phyloP scores from a whole-genome alignment of 2,797 vertebrate genomes.

The Molothrus ater region DNA sequence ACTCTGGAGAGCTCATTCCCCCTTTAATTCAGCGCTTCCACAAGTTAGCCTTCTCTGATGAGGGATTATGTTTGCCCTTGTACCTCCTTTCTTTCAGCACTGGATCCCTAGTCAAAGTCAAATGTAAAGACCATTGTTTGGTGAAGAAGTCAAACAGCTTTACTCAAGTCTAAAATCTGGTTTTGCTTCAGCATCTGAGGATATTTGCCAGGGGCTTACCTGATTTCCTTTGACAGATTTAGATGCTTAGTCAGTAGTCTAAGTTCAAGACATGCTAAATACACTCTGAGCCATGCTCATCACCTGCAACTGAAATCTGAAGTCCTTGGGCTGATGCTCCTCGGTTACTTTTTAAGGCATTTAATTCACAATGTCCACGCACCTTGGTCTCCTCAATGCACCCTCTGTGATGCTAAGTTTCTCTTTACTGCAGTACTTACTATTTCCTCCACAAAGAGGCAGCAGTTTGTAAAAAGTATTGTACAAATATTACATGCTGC shows the following conservation, averaged over 20 bases:
- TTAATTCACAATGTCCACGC: not conserved
- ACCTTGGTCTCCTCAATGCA: not conserved
- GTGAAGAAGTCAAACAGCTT: not conserved
- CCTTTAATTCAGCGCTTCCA: not conserved
- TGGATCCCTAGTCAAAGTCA: not conserved
- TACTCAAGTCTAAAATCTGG: not conserved
- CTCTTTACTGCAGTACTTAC: not conserved
- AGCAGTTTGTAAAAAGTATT: not conserved
- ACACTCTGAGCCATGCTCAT: not conserved
- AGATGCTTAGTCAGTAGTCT: not conserved
- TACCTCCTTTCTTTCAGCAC: not conserved
- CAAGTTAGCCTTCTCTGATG: not conserved
- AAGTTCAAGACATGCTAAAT: not conserved
- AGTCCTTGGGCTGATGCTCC: not conserved
- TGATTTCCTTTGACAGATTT: not conserved
- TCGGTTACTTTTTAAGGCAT: not conserved
- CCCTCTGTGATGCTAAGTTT: not conserved
- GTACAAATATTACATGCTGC: not conserved
- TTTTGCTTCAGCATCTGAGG: not conserved
- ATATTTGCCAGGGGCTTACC: not conserved
- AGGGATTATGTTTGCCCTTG: not conserved
- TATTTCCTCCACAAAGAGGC: not conserved
- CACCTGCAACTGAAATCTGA: not conserved
- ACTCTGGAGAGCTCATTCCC: not conserved
- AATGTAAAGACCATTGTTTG: not conserved